Evolutionary conservation across 2,113 vertebrate species (phyloP), one percentile per base, ranked within the genome.

Genomic region (Gallinago jamesoni): DNA sequence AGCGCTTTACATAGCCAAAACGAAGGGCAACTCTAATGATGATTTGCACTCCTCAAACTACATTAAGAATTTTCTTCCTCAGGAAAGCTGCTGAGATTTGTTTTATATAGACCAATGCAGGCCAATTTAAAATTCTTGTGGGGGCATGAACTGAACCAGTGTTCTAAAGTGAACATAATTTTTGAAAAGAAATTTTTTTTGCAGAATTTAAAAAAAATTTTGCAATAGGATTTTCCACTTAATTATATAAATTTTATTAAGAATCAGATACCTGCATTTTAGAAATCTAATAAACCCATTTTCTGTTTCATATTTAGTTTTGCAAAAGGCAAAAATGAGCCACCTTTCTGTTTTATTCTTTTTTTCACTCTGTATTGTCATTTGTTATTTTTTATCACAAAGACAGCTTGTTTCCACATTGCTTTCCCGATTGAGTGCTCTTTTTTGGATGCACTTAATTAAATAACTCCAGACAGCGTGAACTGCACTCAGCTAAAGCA

Each of bases 401-500:
- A 60, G 59, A 14, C 45, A 76, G 37, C 56, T 78, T 79, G 11
- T 87, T 96, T 93, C 57, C 77, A 76, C 50, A 66, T 73, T 1
- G 1, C 20, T 89, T 76, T 84, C 35, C 39, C 50, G 52, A 33
- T 3, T 41, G 70, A 70, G 53, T n/a, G 43, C 28, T 81, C 41
- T 86, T 55, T 90, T 95, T 93, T 73, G 67, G 43, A n/a, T 85
- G 20, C 47, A n/a, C 47, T 78, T 95, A 81, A 83, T 94, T 83
- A 85, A 84, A 59, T 79, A 48, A 47, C 27, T 92, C 28, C 27
- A 89, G 91, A 82, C 72, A 83, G 28, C 37, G 30, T 53, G 86
- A 89, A 68, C 68, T 45, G 20, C 52, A 37, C 41, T 81, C 52
- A 86, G 82, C 79, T 79, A 57, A 28, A 91, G 87, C 47, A 93